These are phyloP conservation scores for Anas bernieri DNA, from an alignment of 2,797 vertebrate genomes.

Conservation along the genomic window DNA sequence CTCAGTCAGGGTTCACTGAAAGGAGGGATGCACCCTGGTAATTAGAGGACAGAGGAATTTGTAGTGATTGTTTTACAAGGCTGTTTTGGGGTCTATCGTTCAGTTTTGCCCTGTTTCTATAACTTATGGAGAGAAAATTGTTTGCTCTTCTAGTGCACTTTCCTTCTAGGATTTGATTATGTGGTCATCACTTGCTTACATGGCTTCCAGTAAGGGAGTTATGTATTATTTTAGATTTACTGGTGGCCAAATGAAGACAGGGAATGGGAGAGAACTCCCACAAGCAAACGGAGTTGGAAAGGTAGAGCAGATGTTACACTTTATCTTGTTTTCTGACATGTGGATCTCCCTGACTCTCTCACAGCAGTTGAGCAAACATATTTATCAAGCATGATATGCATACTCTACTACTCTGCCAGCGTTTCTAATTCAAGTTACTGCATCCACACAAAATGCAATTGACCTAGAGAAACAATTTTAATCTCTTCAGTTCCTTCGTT, in stretches of 20 bases:
- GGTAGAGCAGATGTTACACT: constrained; percentile 21
- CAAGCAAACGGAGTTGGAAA: not conserved
- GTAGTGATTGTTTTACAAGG: not conserved
- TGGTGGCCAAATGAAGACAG: not conserved
- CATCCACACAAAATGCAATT: not conserved
- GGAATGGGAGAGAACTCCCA: constrained; percentile 18
- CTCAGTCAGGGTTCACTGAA: not conserved
- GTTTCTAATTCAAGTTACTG: not conserved
- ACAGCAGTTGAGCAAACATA: not conserved
- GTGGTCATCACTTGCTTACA: not conserved
- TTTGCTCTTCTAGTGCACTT: not conserved
- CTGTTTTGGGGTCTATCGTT: not conserved
- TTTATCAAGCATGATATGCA: not conserved
- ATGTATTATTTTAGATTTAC: constrained; percentile 29
- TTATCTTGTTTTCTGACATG: constrained; percentile 3
- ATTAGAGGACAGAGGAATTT: not conserved
- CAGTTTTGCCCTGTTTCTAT: not conserved
- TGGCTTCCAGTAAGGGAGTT: not conserved
- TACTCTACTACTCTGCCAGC: not conserved
- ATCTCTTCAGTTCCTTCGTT: not conserved
- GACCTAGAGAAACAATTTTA: not conserved
- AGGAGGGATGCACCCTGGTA: not conserved
- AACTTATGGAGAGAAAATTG: not conserved
- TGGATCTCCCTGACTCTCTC: not conserved
- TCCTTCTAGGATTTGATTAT: not conserved